Evolutionary conservation across 2,113 vertebrate species (phyloP).

Genomic region (Chaetura pelagica): DNA sequence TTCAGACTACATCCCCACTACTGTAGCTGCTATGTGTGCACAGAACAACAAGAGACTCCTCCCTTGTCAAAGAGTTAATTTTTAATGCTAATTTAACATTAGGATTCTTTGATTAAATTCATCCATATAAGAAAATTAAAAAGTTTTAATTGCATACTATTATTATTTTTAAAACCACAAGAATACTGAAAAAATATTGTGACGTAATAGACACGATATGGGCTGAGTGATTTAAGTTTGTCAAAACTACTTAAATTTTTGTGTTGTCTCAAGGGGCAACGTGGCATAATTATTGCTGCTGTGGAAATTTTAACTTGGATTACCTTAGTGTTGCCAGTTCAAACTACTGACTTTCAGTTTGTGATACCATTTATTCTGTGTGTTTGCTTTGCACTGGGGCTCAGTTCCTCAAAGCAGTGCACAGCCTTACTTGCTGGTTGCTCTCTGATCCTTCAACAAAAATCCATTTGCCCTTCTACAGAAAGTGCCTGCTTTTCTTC

Average conservation of each 20-base stretch:
- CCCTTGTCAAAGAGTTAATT: not conserved
- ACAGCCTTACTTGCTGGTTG: not conserved
- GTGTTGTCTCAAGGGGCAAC: not conserved
- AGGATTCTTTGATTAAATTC: not conserved
- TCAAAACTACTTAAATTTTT: not conserved
- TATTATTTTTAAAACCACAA: not conserved
- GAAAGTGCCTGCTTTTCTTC: not conserved
- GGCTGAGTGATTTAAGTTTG: not conserved
- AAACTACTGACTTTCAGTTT: not conserved
- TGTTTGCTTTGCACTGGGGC: not conserved
- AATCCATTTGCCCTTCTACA: not conserved
- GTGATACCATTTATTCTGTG: not conserved
- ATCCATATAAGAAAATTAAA: not conserved
- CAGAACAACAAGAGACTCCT: not conserved
- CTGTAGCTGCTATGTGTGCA: not conserved
- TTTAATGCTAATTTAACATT: not conserved
- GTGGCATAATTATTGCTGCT: not conserved
- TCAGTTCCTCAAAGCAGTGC: not conserved
- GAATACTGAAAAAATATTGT: not conserved
- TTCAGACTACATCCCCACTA: accelerated
- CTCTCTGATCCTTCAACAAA: not conserved
- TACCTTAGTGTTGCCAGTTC: not conserved
- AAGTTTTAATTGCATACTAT: not conserved
- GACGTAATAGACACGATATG: not conserved
- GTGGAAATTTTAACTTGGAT: not conserved